Base-by-base conservation (phyloP, 2,113 vertebrate species). In the Pteropus alecto region DNA sequence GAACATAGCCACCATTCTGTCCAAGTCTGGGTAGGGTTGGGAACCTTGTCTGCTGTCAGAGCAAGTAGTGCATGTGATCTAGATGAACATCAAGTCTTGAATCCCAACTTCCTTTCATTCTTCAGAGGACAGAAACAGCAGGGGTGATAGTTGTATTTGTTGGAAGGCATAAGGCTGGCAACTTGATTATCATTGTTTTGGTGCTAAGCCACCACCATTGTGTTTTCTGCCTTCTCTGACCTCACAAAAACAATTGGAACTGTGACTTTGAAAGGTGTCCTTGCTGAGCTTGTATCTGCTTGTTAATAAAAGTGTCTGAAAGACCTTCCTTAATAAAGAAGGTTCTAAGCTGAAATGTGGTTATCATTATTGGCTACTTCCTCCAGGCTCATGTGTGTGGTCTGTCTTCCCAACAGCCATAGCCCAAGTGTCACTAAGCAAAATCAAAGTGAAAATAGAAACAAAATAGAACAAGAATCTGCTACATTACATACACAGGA, bases 301-400 rank as follows among this genome's bases (percentile, higher is more conserved):
- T 92, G 51, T 85, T 26, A 97, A 95, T 95, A 97, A 97, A 97
- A 95, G 26, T 74, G 87, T 26, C 73, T 0, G 0, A 96, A 90
- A 90, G 74, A 94, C 94, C 84, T 98, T 98, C 94, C 95, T 97
- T 98, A 97, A 87, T 96, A 98, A 97, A 98, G 97, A 98, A 98
- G 91, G 79, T 68, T 98, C 90, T 97, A 60, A 97, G 54, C 41
- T 87, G 67, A 96, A 95, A 73, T 54, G 43, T 90, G 22, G 48
- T 90, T 61, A 14, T 87, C 18, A 22, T 92, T 73, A 33, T 51
- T 86, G 41, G 30, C 74, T 46, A 0, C n/a, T 79, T 77, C 54
- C 30, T 90, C 60, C 68, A 82, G 0, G 15, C 61, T 83, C 63
- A 26, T 28, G 5, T 65, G 68, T 73, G 18, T 74, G 84, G 18